Evolutionary conservation across 2,113 vertebrate genomes (phyloP).

Genomic region (Siniperca chuatsi): DNA sequence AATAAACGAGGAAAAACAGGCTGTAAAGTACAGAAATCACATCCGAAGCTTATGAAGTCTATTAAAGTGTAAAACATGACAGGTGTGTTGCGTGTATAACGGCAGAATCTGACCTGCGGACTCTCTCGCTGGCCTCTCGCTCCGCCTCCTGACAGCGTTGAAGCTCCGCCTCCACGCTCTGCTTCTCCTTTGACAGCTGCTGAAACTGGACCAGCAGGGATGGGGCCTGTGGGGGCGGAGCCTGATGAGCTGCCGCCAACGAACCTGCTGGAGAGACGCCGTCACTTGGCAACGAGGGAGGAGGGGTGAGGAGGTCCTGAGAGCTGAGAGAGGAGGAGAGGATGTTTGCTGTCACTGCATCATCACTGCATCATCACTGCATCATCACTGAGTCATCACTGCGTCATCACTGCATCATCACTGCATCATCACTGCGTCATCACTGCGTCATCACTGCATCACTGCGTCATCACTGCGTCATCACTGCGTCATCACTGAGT

Average conservation of each 20-base stretch:
- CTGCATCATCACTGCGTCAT: no score
- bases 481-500: no score
- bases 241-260: neutral
- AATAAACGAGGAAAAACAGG: no score
- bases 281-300: neutral
- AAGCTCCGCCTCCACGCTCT: slow-evolving; percentile 65
- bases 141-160: slow-evolving; percentile 66
- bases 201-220: slow-evolving; percentile 49
- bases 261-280: neutral
- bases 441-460: no score
- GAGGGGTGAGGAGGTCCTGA: neutral
- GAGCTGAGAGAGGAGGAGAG: slow-evolving; percentile 25
- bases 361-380: no score
- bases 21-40: no score
- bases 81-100: no score
- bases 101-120: slow-evolving; percentile 53
- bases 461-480: no score
- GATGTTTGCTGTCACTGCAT: no score
- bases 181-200: slow-evolving; percentile 66
- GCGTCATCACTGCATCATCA: no score
- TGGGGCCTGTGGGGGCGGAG: slow-evolving; percentile 2
- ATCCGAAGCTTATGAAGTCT: no score
- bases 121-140: slow-evolving; percentile 64
- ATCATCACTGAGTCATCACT: no score
- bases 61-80: neutral